Percentiles rank a stretch among this genome's conserved stretches.
These are phyloP conservation scores for Pelodiscus sinensis DNA, from an alignment of 2,113 vertebrate species.

Conservation along the genomic window DNA sequence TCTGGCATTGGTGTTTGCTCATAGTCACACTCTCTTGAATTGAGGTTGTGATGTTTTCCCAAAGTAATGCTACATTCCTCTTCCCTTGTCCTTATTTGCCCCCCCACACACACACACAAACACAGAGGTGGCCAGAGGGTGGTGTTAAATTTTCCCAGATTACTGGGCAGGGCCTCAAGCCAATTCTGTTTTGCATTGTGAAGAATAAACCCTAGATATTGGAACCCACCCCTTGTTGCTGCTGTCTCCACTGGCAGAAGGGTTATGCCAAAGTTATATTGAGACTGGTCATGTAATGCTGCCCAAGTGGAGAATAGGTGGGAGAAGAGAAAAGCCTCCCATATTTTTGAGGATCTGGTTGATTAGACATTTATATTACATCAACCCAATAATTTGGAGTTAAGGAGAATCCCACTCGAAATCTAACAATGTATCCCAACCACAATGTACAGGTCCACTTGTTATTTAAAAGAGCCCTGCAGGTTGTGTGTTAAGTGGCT, in stretches of 20 bases:
- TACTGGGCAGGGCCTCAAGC: not conserved
- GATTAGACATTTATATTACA: not conserved
- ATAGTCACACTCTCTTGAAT: no score
- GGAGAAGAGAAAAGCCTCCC: not conserved
- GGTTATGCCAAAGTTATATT: not conserved
- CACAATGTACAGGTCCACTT: not conserved
- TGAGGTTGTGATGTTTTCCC: not conserved
- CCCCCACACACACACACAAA: not conserved
- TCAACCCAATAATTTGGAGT: not conserved
- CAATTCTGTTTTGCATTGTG: not conserved
- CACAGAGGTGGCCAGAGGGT: no score
- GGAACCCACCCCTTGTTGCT: not conserved
- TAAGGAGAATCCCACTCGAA: not conserved
- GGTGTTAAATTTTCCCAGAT: not conserved
- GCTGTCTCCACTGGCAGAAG: not conserved
- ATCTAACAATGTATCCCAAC: not conserved
- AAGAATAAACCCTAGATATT: not conserved
- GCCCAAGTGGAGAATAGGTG: not conserved
- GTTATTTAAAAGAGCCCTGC: not conserved
- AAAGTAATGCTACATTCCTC: not conserved
- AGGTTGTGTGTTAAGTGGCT: not conserved
- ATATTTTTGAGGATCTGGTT: not conserved
- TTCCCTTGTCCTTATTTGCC: not conserved
- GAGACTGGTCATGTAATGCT: not conserved
- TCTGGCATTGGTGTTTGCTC: not conserved